Base-by-base conservation (phyloP, 2,888 invertebrate species). In the Philereme vetulata region DNA sequence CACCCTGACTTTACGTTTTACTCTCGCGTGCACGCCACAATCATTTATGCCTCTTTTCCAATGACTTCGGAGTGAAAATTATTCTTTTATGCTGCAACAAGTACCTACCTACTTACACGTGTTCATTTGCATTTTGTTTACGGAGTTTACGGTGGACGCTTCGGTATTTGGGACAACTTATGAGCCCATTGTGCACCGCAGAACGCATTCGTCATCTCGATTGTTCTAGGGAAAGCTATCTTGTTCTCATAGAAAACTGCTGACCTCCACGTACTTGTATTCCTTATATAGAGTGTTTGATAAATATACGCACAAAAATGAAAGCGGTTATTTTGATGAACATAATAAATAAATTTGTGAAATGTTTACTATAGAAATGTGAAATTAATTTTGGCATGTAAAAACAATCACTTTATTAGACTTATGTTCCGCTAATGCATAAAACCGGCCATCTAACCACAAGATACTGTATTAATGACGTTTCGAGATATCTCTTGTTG, bases 91-190 rank as follows among this genome's bases (percentile, higher is more conserved):
- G 46, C 10, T 44, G 21, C 75, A 73, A 73, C 69, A 77, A 77
- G 67, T 66, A 56, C 48, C 51, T 62, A 48, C 48, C 52, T 56
- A 45, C 35, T 51, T 55, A 50, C 48, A 43, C 45, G 55, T 56
- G 51, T 61, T 70, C 71, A 80, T 84, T 78, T 78, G 76, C 80
- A 81, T 81, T 71, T 68, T 75, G 72, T 72, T 70, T 75, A 50
- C 38, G 51, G 10, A 35, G 65, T 77, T 76, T 74, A 76, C 78
- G 77, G 76, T 76, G 72, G 68, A 76, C 71, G 75, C 67, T 60
- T 67, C 54, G 79, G 77, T 81, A 82, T 86, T 80, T 79, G 69
- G 80, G 76, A 72, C 82, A 71, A 11, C 51, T 52, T 54, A 40
- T 62, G 68, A 61, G 65, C 66, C 71, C 74, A 71, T 74, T 76